Evolutionary conservation across 2,113 vertebrate genomes (phyloP).

Genomic region (Tragelaphus scriptus): DNA sequence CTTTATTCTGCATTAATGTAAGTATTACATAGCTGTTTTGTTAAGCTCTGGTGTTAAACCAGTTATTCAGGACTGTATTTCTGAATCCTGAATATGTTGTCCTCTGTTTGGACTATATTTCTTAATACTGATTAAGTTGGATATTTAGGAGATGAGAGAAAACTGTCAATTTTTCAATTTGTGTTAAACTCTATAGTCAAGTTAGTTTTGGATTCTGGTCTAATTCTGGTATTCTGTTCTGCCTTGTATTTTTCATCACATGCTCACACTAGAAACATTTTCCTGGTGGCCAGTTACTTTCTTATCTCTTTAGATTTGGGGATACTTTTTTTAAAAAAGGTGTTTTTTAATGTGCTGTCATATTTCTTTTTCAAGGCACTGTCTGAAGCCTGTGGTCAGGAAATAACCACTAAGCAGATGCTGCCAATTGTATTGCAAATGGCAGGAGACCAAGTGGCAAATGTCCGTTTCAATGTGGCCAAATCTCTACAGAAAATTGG

Average conservation of each 20-base stretch:
- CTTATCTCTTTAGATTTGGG: not conserved
- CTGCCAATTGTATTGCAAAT: constrained; percentile 91
- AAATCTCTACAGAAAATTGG: constrained; percentile 94
- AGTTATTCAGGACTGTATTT: not conserved
- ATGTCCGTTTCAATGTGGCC: constrained; percentile 94
- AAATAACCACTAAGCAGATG: constrained; percentile 94
- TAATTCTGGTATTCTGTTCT: not conserved
- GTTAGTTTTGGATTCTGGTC: not conserved
- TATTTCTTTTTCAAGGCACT: constrained; percentile 79
- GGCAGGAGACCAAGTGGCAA: constrained; percentile 93
- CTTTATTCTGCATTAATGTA: constrained; percentile 93
- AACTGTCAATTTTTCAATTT: not conserved
- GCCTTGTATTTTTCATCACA: not conserved
- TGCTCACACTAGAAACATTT: not conserved
- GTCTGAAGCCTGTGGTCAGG: constrained; percentile 89
- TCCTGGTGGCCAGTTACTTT: not conserved
- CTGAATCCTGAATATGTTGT: not conserved
- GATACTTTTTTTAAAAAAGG: not conserved
- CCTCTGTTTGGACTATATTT: not conserved
- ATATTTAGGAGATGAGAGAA: not conserved
- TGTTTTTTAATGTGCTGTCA: not conserved
- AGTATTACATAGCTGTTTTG: constrained; percentile 60
- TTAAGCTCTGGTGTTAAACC: not conserved
- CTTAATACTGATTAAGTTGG: not conserved
- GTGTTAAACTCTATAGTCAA: not conserved